Conservation (phyloP, 1,140 invertebrate genomes). For the Nephila pilipes region DNA sequence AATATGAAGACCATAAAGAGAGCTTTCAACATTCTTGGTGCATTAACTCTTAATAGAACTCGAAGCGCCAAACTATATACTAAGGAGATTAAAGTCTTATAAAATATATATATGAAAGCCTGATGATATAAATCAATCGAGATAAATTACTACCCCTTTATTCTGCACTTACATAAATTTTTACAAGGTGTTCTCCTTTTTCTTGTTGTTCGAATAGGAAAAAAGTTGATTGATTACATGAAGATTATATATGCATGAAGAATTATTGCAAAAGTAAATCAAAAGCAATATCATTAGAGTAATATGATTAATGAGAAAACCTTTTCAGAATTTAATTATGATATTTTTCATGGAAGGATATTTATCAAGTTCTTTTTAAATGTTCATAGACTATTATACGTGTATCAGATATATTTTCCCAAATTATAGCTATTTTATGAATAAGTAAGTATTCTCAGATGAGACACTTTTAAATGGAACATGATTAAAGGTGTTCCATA, state of each 20-base stretch:
- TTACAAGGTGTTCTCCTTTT: background rate
- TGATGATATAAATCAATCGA: conserved; percentile 23
- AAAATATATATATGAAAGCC: background rate
- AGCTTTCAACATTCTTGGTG: conserved; percentile 29
- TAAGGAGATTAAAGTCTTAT: conserved; percentile 8
- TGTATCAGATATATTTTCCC: too few species aligned
- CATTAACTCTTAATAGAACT: conserved; percentile 53
- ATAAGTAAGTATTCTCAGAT: too few species aligned
- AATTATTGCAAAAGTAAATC: background rate
- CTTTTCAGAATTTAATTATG: too few species aligned
- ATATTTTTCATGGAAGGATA: too few species aligned
- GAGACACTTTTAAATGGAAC: too few species aligned
- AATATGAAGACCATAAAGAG: conserved; percentile 50
- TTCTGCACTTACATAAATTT: background rate
- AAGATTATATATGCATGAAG: background rate
- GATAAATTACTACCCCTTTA: background rate
- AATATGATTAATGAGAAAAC: too few species aligned
- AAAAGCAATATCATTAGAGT: too few species aligned
- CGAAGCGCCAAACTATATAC: background rate
- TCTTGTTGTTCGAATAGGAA: background rate
- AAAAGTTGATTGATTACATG: background rate
- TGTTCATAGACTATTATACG: too few species aligned
- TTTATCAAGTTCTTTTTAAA: too few species aligned
- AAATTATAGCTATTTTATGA: too few species aligned
- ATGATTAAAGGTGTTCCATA: too few species aligned